These are phyloP conservation scores for Apodemia duryi DNA, from an alignment of 2,888 invertebrate species.

Conservation along the genomic window DNA sequence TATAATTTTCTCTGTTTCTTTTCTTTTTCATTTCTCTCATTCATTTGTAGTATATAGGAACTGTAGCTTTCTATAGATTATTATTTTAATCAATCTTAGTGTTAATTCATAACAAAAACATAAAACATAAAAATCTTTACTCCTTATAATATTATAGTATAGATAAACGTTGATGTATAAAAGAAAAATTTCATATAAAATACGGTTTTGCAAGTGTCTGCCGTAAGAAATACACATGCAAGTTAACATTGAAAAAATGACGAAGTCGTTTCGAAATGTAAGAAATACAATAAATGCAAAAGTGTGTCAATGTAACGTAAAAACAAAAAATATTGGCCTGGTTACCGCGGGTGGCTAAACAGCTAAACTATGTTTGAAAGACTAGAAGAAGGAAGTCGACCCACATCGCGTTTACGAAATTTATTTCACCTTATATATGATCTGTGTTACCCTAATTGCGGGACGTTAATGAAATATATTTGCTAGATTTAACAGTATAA, in stretches of 20 bases:
- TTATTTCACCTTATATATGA: constrained; percentile 17
- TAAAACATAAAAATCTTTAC: too few relatives aligned
- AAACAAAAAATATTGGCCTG: constrained; percentile 45
- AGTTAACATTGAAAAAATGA: constrained; percentile 7
- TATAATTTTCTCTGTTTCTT: too few relatives aligned
- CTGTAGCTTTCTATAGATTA: too few relatives aligned
- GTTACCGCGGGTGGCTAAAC: constrained; percentile 41
- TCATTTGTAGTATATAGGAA: too few relatives aligned
- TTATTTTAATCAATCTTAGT: too few relatives aligned
- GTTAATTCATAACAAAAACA: too few relatives aligned
- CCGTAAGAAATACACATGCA: constrained; percentile 1
- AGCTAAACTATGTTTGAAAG: constrained; percentile 51
- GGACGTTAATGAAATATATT: neutral
- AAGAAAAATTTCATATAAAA: neutral
- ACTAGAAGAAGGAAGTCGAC: constrained; percentile 52
- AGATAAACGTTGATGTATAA: neutral
- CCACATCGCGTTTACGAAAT: constrained; percentile 59
- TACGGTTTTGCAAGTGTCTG: neutral
- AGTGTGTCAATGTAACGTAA: constrained; percentile 54
- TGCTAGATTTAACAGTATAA: neutral
- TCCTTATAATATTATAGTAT: too few relatives aligned
- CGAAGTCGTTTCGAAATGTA: constrained; percentile 15
- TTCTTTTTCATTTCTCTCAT: too few relatives aligned
- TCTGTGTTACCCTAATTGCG: constrained; percentile 1
- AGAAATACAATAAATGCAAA: constrained; percentile 22